Percentiles rank a stretch among this genome's conserved stretches.
Conservation (phyloP, 2,113 vertebrate genomes). For the Glaucidium brasilianum region DNA sequence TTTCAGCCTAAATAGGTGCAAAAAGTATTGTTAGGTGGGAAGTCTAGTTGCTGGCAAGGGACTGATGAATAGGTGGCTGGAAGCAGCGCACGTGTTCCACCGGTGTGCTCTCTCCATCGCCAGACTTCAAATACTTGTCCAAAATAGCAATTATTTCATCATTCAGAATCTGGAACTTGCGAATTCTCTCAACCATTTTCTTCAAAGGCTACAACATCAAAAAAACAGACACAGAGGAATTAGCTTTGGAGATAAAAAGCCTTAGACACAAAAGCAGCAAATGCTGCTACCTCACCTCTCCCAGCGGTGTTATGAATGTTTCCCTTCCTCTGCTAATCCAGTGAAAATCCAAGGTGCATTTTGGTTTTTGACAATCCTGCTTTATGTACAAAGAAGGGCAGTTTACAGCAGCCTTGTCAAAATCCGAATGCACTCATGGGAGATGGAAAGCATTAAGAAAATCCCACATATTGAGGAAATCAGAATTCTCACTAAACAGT, state of each 20-base stretch:
- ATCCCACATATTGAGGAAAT: not conserved
- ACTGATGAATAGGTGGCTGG: slow-evolving; percentile 98
- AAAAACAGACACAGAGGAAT: not conserved
- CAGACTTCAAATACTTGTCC: slow-evolving; percentile 95
- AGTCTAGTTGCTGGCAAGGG: slow-evolving; percentile 89
- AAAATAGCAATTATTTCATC: slow-evolving; percentile 93
- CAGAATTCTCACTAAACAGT: not conserved
- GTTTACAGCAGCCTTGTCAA: not conserved
- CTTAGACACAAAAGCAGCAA: not conserved
- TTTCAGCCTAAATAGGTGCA: not conserved
- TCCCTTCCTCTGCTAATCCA: not conserved
- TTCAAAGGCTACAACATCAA: slow-evolving; percentile 84
- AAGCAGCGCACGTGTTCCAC: slow-evolving; percentile 98
- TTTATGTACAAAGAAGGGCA: not conserved
- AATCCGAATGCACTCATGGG: not conserved
- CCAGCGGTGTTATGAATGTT: not conserved
- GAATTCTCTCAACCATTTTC: slow-evolving; percentile 98
- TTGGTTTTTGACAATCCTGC: not conserved
- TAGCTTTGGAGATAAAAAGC: not conserved
- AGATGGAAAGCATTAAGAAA: not conserved
- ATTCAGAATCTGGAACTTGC: slow-evolving; percentile 95
- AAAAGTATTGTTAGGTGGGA: not conserved
- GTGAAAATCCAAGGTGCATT: not conserved
- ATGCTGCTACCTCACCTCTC: not conserved
- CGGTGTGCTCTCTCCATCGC: slow-evolving; percentile 91